A percentile compares a stretch with the other conserved stretches of the same genome.
Conservation (phyloP, 2,113 vertebrate species). For the Gambusia holbrooki region DNA sequence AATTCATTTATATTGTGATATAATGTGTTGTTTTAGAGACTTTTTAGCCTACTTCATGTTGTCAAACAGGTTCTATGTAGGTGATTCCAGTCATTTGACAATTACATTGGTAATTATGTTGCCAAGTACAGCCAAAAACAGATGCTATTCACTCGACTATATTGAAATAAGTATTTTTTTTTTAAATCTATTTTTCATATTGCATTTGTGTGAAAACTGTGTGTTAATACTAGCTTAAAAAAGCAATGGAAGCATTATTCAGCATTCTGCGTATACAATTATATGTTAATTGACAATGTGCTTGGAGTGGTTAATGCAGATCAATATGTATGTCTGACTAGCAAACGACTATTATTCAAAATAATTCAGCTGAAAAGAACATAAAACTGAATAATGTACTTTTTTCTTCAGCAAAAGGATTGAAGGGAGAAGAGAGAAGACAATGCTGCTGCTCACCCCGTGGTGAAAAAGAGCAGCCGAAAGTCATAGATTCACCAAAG, state of each 20-base stretch:
- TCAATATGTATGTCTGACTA: background rate
- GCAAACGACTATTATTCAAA: background rate
- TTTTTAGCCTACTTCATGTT: too few species aligned
- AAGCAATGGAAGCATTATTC: background rate
- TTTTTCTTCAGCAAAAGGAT: background rate
- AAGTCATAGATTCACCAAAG: slow-evolving; percentile 58
- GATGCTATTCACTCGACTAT: background rate
- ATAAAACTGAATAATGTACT: background rate
- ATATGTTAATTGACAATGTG: slow-evolving; percentile 5
- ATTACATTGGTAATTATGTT: too few species aligned
- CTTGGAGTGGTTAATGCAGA: background rate
- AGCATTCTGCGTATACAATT: background rate
- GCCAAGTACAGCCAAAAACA: background rate
- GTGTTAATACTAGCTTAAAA: background rate
- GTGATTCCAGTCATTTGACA: too few species aligned
- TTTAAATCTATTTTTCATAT: background rate
- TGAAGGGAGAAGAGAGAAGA: slow-evolving; percentile 22
- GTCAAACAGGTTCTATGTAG: too few species aligned
- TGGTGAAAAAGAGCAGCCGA: slow-evolving; percentile 50
- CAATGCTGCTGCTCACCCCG: slow-evolving; percentile 47
- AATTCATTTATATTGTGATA: too few species aligned
- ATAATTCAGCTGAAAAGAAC: background rate
- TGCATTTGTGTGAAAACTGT: background rate
- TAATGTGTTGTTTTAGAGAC: too few species aligned
- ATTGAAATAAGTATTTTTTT: background rate